These are phyloP conservation scores for Rhombomys opimus DNA, from an alignment of 2,113 vertebrate species.

Conservation along the genomic window DNA sequence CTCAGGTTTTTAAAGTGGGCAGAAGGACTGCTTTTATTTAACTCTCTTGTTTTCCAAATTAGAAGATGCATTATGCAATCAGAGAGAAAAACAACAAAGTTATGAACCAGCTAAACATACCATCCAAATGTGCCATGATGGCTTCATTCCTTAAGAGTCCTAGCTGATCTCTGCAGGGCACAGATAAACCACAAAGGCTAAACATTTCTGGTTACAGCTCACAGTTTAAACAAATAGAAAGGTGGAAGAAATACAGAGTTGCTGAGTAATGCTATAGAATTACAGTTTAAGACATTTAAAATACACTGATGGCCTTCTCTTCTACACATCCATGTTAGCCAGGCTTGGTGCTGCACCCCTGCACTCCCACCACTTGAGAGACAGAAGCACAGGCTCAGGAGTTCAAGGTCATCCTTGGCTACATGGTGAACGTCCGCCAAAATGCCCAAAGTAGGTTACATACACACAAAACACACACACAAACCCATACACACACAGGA, in stretches of 20 bases:
- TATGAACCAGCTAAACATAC: slow-evolving; percentile 38
- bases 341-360: not conserved
- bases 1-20: not conserved
- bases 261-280: not conserved
- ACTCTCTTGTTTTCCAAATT: slow-evolving; percentile 40
- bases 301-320: not conserved
- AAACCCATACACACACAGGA: not conserved
- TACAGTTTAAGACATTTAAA: not conserved
- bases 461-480: too few relatives aligned
- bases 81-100: not conserved
- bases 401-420: not conserved
- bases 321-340: not conserved
- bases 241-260: not conserved
- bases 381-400: not conserved
- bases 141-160: not conserved
- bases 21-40: slow-evolving; percentile 29
- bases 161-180: not conserved
- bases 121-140: not conserved
- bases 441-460: not conserved
- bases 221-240: slow-evolving; percentile 45
- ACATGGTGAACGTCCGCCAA: not conserved
- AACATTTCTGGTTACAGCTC: slow-evolving; percentile 2
- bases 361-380: not conserved
- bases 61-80: slow-evolving; percentile 29
- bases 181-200: not conserved